Conservation (phyloP, 2,113 vertebrate genomes). For the Athene noctua region DNA sequence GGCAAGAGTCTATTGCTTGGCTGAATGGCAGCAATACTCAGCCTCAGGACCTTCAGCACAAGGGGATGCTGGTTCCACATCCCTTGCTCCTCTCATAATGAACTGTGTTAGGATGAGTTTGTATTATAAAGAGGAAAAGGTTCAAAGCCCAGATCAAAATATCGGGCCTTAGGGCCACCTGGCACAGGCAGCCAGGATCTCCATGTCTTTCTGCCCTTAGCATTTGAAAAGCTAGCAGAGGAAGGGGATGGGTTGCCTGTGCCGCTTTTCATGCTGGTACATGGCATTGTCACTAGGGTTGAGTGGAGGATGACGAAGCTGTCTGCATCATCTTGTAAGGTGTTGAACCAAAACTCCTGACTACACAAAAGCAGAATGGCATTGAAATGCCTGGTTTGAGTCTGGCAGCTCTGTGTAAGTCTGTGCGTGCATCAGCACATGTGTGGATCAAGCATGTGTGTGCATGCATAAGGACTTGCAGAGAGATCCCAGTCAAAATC, state of each 20-base stretch:
- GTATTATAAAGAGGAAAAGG: background rate
- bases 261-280: background rate
- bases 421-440: accelerated
- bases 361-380: background rate
- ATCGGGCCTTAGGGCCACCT: too few species aligned
- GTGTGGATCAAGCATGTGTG: background rate
- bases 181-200: background rate
- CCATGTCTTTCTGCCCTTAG: background rate
- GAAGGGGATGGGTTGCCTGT: background rate
- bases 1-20: background rate
- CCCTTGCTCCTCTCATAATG: background rate
- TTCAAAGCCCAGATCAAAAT: background rate
- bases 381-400: background rate
- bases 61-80: background rate
- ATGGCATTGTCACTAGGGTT: background rate
- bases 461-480: background rate
- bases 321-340: background rate
- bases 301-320: background rate
- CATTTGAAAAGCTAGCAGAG: background rate
- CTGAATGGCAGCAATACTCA: background rate
- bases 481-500: background rate
- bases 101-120: background rate
- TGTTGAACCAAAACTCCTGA: background rate
- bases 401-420: background rate
- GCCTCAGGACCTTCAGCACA: background rate